Percentiles rank a stretch among this genome's conserved stretches.
These are phyloP conservation scores for Suillia variegata DNA, from an alignment of 2,888 invertebrate species.

Conservation along the genomic window DNA sequence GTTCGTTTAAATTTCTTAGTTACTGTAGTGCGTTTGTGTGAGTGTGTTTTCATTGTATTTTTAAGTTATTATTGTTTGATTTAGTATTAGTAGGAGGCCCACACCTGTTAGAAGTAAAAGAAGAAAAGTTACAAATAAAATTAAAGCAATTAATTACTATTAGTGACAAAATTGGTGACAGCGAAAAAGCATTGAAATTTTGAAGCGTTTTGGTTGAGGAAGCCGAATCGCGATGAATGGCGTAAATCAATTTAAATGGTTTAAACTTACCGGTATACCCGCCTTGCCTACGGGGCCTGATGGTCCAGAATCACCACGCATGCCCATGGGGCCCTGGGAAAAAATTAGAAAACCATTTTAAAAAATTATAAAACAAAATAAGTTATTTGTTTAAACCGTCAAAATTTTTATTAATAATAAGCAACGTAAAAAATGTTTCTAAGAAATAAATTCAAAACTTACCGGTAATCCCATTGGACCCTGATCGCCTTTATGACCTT, in stretches of 20 bases:
- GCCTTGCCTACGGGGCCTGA: conserved; percentile 60
- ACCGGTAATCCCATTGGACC: conserved; percentile 97
- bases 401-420: conserved; percentile 11
- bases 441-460: conserved; percentile 62
- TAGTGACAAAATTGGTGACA: conserved; percentile 36
- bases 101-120: conserved; percentile 59
- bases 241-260: neutral
- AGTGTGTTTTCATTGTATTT: conserved; percentile 31
- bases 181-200: conserved; percentile 29
- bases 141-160: conserved; percentile 35
- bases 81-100: conserved; percentile 56
- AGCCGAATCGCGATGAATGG: neutral
- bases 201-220: conserved; percentile 16
- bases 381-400: too few relatives aligned
- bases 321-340: conserved; percentile 60
- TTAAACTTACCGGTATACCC: conserved; percentile 58
- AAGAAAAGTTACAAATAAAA: conserved; percentile 31
- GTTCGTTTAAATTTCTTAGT: too few relatives aligned
- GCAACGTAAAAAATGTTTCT: conserved; percentile 15
- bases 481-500: conserved; percentile 59
- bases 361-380: too few relatives aligned
- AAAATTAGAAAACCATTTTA: conserved; percentile 17
- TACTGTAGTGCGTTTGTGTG: conserved; percentile 24
- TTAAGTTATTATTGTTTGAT: conserved; percentile 44
- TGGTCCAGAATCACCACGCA: conserved; percentile 60